Percentiles rank a stretch among this genome's conserved stretches.
Evolutionary conservation across 2,888 invertebrate species (phyloP).

Genomic region (Sphinx pinastri): DNA sequence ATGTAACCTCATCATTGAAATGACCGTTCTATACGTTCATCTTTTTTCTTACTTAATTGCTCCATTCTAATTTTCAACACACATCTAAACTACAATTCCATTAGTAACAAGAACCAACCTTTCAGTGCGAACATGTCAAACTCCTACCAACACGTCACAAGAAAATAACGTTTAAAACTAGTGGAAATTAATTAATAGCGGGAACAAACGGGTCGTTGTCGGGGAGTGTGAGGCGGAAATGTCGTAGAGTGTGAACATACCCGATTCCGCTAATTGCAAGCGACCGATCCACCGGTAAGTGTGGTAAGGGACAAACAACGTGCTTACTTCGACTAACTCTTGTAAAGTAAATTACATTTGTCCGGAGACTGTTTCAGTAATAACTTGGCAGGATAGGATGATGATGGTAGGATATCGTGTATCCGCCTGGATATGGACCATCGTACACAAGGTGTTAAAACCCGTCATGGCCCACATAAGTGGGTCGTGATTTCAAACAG

Average conservation of each 20-base stretch:
- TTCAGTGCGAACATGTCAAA: background rate
- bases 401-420: no score
- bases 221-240: background rate
- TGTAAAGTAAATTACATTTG: slow-evolving; percentile 21
- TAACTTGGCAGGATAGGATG: background rate
- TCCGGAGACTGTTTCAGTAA: background rate
- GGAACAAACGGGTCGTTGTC: background rate
- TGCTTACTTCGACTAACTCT: slow-evolving; percentile 27
- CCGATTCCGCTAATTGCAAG: slow-evolving; percentile 41
- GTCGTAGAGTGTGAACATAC: slow-evolving; percentile 37
- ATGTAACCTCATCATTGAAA: no score
- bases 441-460: no score
- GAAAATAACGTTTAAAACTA: slow-evolving; percentile 15
- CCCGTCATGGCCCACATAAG: no score
- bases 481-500: no score
- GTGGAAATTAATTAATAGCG: slow-evolving; percentile 16
- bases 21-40: no score
- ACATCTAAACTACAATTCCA: background rate
- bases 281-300: slow-evolving; percentile 28
- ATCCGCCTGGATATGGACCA: no score
- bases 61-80: no score
- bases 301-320: slow-evolving; percentile 41
- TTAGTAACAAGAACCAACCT: background rate
- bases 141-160: slow-evolving; percentile 1
- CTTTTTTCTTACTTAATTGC: no score